A percentile compares a stretch with the other conserved stretches of the same genome.
Evolutionary conservation across 53 echinoderm and acorn worm genomes (phyloP).

Genomic region (Apostichopus leukothele): DNA sequence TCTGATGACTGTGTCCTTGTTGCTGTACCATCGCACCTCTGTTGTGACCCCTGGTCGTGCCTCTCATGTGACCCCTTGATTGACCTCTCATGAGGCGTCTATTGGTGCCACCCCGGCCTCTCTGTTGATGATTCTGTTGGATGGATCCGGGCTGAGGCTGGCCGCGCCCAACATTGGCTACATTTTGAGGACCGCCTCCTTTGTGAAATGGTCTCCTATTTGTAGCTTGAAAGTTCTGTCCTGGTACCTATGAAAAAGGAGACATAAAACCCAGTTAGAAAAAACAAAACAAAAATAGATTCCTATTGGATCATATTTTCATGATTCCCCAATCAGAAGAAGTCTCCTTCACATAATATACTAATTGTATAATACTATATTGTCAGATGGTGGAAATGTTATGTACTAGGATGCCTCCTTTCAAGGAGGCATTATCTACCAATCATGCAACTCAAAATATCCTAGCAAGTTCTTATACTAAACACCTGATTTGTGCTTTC

Average conservation of each 20-base stretch:
- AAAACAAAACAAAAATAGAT: too few relatives aligned
- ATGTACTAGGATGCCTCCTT: too few relatives aligned
- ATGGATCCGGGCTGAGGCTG: neutral
- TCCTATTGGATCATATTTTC: too few relatives aligned
- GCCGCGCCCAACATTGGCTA: conserved; percentile 11
- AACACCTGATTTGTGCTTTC: too few relatives aligned
- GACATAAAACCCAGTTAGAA: too few relatives aligned
- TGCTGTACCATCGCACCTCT: conserved; percentile 12
- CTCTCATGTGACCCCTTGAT: neutral
- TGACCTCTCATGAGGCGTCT: conserved; percentile 18
- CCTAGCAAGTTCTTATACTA: too few relatives aligned
- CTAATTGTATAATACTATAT: too few relatives aligned
- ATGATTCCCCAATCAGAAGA: too few relatives aligned
- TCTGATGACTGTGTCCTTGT: neutral
- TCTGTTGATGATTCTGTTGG: conserved; percentile 2
- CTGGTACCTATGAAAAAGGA: neutral
- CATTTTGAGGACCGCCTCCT: conserved; percentile 20
- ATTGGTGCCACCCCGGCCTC: neutral
- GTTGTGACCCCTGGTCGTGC: neutral
- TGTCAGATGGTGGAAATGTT: too few relatives aligned
- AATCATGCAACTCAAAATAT: too few relatives aligned
- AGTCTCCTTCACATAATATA: too few relatives aligned
- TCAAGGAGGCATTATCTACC: too few relatives aligned
- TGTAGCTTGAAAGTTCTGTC: neutral
- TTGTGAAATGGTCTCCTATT: conserved; percentile 15